A percentile compares a stretch with the other conserved stretches of the same genome.
These are phyloP conservation scores for Polypterus bichir DNA, from an alignment of 2,113 vertebrate species.

Conservation along the genomic window DNA sequence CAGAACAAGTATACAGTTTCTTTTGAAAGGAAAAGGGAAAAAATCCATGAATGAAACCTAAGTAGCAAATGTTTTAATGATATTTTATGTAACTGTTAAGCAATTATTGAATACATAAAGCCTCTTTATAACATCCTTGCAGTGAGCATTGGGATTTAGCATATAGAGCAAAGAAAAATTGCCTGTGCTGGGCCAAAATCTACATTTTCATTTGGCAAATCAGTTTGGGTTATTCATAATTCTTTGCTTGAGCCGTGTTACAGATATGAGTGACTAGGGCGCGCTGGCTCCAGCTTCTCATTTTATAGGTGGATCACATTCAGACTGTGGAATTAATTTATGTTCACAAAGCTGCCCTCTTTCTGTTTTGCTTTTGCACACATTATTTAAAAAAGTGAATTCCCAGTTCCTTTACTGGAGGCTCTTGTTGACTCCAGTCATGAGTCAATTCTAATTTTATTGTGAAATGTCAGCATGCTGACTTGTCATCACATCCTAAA, in stretches of 20 bases:
- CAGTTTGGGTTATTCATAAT: slow-evolving; percentile 67
- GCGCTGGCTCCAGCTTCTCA: slow-evolving; percentile 48
- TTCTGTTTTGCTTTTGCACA: neutral
- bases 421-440: no score
- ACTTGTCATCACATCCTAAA: no score
- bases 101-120: slow-evolving; percentile 73
- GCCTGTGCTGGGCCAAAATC: slow-evolving; percentile 65
- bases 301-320: slow-evolving; percentile 65
- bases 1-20: slow-evolving; percentile 15
- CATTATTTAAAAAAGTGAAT: no score
- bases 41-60: slow-evolving; percentile 30
- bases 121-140: slow-evolving; percentile 61
- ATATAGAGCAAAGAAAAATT: slow-evolving; percentile 49
- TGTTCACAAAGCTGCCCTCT: slow-evolving; percentile 16
- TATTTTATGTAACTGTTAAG: slow-evolving; percentile 51
- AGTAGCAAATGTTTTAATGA: slow-evolving; percentile 52
- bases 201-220: slow-evolving; percentile 82
- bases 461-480: no score
- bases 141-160: slow-evolving; percentile 46
- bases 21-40: slow-evolving; percentile 17
- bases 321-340: slow-evolving; percentile 30
- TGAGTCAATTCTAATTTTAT: no score
- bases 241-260: slow-evolving; percentile 67
- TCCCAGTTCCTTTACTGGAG: no score
- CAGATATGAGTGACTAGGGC: slow-evolving; percentile 60